Base-by-base conservation (phyloP, 2,888 invertebrate species). In the Melieria picta region DNA sequence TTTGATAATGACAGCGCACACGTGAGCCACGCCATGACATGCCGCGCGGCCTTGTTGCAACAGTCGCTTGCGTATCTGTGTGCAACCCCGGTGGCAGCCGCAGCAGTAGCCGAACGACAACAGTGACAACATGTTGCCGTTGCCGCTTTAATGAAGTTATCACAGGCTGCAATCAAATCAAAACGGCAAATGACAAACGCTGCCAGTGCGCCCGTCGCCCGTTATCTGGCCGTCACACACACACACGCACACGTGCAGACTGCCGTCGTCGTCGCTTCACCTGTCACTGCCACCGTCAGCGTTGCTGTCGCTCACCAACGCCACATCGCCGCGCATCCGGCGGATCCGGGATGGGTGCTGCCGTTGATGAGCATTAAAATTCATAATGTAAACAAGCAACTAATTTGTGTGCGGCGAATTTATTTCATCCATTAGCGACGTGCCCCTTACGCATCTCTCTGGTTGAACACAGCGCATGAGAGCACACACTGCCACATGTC, bases 341-440 rank as follows among this genome's bases (percentile, higher is more conserved):
- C 4, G 6, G n/a, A 45, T n/a, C 9, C 4, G 11, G 13, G 45
- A 10, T 42, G 16, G 7, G n/a, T 56, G 64, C 30, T 56, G 57
- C 43, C 66, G 62, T 55, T 72, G 68, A 65, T 70, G 65, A 70
- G 64, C 70, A 73, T 73, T 62, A 66, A 70, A 69, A 72, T 72
- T 73, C 73, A 73, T 70, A 70, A 73, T 73, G 67, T 73, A 65
- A 64, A 73, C 70, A 63, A 64, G 70, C 67, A 70, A 66, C 70
- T 73, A 73, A 73, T 73, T 73, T 73, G 69, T 50, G 68, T 56
- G 47, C 42, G 43, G 43, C 16, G 64, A 68, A 60, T 67, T 64
- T 65, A 56, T 60, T 64, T 52, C 68, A 45, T 63, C 64, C 68
- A 66, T 68, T 61, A 69, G 60, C 61, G 45, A 65, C 57, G 62